phyloP scores from a whole-genome alignment of 2,113 vertebrate species.

The Elachura formosa region DNA sequence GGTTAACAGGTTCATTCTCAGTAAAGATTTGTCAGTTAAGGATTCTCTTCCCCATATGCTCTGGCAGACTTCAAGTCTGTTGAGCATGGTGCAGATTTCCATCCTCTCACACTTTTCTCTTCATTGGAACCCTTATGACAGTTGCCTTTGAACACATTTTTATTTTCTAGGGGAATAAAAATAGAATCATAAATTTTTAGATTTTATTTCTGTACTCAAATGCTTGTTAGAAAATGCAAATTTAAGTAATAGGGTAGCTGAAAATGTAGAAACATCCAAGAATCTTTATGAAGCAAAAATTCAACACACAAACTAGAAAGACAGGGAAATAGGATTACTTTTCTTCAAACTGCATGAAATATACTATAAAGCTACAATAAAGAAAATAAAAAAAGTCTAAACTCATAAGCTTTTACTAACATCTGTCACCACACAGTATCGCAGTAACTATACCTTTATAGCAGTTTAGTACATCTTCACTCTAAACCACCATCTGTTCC shows the following conservation, averaged over 20 bases:
- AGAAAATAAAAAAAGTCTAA: neutral
- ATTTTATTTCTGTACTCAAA: neutral
- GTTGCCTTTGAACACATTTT: neutral
- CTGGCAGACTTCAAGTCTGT: neutral
- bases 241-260: neutral
- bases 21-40: neutral
- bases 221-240: neutral
- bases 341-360: neutral
- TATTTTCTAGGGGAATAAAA: neutral
- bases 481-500: slow-evolving; percentile 57
- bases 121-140: neutral
- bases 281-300: neutral
- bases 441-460: slow-evolving; percentile 24
- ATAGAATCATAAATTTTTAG: neutral
- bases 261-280: neutral
- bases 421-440: slow-evolving; percentile 21
- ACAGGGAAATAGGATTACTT: neutral
- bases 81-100: neutral
- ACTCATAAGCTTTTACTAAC: slow-evolving; percentile 17
- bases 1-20: neutral
- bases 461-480: slow-evolving; percentile 1
- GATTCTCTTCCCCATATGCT: neutral
- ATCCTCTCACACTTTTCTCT: neutral
- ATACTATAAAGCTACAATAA: neutral
- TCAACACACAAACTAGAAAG: neutral